These are phyloP conservation scores for Scyliorhinus canicula DNA, from an alignment of 2,797 vertebrate genomes.

Conservation along the genomic window DNA sequence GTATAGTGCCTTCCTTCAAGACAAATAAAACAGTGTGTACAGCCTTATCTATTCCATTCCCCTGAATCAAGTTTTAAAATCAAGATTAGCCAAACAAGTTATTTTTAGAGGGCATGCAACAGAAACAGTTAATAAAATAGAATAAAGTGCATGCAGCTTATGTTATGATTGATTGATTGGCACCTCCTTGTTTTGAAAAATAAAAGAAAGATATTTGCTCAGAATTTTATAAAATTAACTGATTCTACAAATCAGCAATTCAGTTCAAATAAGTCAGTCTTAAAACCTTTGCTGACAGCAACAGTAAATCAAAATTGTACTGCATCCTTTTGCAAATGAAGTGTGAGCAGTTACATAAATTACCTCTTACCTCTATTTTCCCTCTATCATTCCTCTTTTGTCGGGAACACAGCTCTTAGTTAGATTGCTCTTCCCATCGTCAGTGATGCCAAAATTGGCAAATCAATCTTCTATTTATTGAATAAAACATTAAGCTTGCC, in stretches of 20 bases:
- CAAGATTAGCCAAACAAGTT: neutral
- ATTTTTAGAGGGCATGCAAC: neutral
- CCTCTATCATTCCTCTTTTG: slow-evolving; percentile 69
- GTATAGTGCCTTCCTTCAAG: neutral
- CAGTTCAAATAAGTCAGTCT: neutral
- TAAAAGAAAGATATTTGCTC: slow-evolving; percentile 24
- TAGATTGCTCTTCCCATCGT: slow-evolving; percentile 35
- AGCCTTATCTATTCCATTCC: neutral
- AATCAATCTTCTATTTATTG: slow-evolving; percentile 17
- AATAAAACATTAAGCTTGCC: neutral
- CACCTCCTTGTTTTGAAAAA: neutral
- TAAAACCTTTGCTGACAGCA: slow-evolving; percentile 57
- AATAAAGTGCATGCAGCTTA: neutral
- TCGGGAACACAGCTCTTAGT: neutral
- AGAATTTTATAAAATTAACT: neutral
- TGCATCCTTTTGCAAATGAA: slow-evolving; percentile 65
- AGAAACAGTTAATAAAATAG: neutral
- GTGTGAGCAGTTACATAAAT: slow-evolving; percentile 73
- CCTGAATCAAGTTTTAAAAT: neutral
- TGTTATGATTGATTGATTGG: slow-evolving; percentile 8
- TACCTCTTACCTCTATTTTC: slow-evolving; percentile 74
- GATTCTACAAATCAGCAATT: slow-evolving; percentile 16
- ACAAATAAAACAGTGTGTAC: neutral
- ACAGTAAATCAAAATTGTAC: slow-evolving; percentile 75
- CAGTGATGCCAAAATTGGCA: slow-evolving; percentile 3